Evolutionary conservation across 2,113 vertebrate species (phyloP).

Genomic region (Thinocorus orbignyianus): DNA sequence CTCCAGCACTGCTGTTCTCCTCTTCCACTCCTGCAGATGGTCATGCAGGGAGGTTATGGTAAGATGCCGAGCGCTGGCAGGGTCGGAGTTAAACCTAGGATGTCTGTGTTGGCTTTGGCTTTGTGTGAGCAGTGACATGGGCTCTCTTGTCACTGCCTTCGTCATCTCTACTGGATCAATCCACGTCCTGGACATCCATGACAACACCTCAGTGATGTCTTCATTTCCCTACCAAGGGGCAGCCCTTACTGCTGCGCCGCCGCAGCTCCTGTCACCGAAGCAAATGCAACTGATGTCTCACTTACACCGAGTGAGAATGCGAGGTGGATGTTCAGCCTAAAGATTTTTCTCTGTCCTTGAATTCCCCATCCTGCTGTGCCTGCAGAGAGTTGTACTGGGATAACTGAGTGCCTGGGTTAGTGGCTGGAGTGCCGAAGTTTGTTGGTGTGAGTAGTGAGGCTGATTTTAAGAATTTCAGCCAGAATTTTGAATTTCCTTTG

Average conservation of each 20-base stretch:
- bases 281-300: slow-evolving; percentile 1
- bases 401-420: background rate
- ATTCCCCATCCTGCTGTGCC: background rate
- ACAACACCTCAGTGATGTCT: background rate
- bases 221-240: background rate
- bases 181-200: background rate
- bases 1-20: background rate
- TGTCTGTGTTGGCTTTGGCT: background rate
- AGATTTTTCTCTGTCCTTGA: background rate
- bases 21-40: background rate
- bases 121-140: background rate
- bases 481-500: background rate
- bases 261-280: background rate
- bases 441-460: background rate
- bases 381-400: background rate
- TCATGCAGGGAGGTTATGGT: background rate
- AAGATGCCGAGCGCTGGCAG: background rate
- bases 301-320: background rate
- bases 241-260: background rate
- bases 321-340: background rate
- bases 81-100: background rate
- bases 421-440: rapidly evolving
- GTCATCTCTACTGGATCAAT: background rate
- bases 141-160: background rate
- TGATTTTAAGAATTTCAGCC: background rate